Base-by-base conservation (phyloP, 64 coral and sea anemone genomes). In the Exaiptasia diaphana region DNA sequence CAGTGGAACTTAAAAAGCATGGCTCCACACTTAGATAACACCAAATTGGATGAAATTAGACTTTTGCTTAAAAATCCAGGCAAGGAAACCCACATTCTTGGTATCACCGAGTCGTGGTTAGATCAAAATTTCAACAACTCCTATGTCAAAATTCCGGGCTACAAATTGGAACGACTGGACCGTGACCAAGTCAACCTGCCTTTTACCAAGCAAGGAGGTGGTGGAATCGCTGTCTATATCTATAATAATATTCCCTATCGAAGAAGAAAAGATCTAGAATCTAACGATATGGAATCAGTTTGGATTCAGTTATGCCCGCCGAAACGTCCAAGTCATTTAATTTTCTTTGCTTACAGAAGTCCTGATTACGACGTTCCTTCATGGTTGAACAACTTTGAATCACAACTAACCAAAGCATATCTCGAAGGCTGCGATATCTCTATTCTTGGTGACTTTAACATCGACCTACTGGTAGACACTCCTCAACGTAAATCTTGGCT, bases 1-100 rank as follows among this genome's bases (percentile, higher is more conserved):
- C 58, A 63, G 58, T 63, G 58, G 58, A 63, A 63, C 58, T 63
- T 63, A 63, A 63, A 24, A 21, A 63, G 58, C 24, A 63, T 1
- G 11, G 58, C 58, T 15, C 58, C 58, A 31, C 23, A 10, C 58
- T 10, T 15, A 63, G 23, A 31, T 11, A 63, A 63, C 23, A 24
- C n/a, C 29, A 63, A 63, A 63, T 23, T 63, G 11, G 58, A 63
- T 31, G 58, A 63, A 63, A 10, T 63, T 9, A 63, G 24, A 24
- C 58, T 63, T 24, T 63, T 24, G 10, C 36, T 68, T 5, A 56
- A 56, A 10, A 12, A 56, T 56, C 36, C 29, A 15, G 36, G 64
- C 9, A 13, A 3, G 34, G 14, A 68, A 26, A 35, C 28, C 6
- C 4, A 4, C 34, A 68, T 68, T 30, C 29, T 68, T 33, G 64